A percentile compares a stretch with the other conserved stretches of the same genome.
Conservation (phyloP, 1,140 invertebrate species). For the Drosophila teissieri region DNA sequence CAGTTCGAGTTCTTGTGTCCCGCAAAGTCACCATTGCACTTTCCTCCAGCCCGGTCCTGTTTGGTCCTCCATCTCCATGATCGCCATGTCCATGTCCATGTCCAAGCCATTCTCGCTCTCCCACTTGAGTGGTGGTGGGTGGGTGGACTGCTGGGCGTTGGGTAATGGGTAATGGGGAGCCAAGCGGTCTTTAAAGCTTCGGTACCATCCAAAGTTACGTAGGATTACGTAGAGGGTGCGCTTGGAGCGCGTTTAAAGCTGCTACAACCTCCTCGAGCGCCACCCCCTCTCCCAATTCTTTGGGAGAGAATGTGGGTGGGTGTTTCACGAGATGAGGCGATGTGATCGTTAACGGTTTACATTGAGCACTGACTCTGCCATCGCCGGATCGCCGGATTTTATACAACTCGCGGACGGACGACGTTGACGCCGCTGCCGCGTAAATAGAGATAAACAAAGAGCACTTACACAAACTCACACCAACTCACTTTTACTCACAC, state of each 20-base stretch:
- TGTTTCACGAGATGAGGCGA: constrained; percentile 33
- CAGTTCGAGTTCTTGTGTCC: constrained; percentile 4
- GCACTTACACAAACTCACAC: constrained; percentile 9
- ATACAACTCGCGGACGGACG: constrained; percentile 44
- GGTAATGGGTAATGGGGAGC: constrained; percentile 6
- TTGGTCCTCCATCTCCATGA: constrained; percentile 15
- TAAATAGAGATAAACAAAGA: constrained; percentile 60
- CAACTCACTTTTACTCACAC: not conserved
- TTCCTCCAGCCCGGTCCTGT: constrained; percentile 59
- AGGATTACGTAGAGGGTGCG: constrained; percentile 36
- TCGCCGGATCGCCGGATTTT: constrained; percentile 42
- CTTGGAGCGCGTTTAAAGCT: constrained; percentile 73
- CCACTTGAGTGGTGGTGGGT: not conserved
- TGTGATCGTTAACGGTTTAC: constrained; percentile 54
- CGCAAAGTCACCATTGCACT: constrained; percentile 63
- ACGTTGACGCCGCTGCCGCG: constrained; percentile 40
- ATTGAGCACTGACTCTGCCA: constrained; percentile 58
- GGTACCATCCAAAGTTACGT: constrained; percentile 60
- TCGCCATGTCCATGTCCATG: constrained; percentile 7
- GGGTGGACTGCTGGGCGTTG: not conserved
- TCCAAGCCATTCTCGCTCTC: not conserved
- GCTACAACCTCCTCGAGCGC: constrained; percentile 16
- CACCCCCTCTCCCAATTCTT: not conserved
- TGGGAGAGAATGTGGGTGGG: not conserved
- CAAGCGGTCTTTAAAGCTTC: constrained; percentile 66